A percentile compares a stretch with the other conserved stretches of the same genome.
Evolutionary conservation across 2,888 invertebrate genomes (phyloP).

Genomic region (Tryphoninae sp.): DNA sequence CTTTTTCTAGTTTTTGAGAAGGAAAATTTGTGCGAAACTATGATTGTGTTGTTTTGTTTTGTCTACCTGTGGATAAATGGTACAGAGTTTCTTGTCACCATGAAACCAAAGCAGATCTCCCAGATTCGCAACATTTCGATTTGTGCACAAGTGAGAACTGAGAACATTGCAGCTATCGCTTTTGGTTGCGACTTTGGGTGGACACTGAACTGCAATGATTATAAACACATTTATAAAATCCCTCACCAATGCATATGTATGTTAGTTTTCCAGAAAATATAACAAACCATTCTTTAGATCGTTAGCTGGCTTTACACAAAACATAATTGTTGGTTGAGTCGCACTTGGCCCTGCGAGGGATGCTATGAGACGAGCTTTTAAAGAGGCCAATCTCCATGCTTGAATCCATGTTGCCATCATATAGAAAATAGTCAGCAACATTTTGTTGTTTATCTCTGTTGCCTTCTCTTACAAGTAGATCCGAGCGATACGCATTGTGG

Average conservation of each 20-base stretch:
- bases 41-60: neutral
- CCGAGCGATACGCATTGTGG: slow-evolving; percentile 24
- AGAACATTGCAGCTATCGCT: slow-evolving; percentile 71
- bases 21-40: neutral
- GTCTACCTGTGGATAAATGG: slow-evolving; percentile 84
- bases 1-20: slow-evolving; percentile 23
- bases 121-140: slow-evolving; percentile 84
- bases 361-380: slow-evolving; percentile 85
- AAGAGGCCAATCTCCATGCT: slow-evolving; percentile 89
- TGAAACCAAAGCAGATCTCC: slow-evolving; percentile 85
- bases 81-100: slow-evolving; percentile 83
- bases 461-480: slow-evolving; percentile 15
- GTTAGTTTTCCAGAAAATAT: neutral
- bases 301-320: slow-evolving; percentile 71
- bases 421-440: slow-evolving; percentile 92
- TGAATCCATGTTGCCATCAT: slow-evolving; percentile 92
- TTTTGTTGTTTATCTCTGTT: slow-evolving; percentile 71
- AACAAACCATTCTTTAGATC: slow-evolving; percentile 73
- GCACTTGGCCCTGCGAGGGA: slow-evolving; percentile 70
- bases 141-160: slow-evolving; percentile 83
- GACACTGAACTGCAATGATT: slow-evolving; percentile 43
- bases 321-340: slow-evolving; percentile 74
- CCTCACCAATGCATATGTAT: slow-evolving; percentile 16
- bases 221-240: slow-evolving; percentile 9
- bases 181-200: slow-evolving; percentile 57